Base-by-base conservation (phyloP, 2,888 invertebrate genomes). In the Anodontia alba region DNA sequence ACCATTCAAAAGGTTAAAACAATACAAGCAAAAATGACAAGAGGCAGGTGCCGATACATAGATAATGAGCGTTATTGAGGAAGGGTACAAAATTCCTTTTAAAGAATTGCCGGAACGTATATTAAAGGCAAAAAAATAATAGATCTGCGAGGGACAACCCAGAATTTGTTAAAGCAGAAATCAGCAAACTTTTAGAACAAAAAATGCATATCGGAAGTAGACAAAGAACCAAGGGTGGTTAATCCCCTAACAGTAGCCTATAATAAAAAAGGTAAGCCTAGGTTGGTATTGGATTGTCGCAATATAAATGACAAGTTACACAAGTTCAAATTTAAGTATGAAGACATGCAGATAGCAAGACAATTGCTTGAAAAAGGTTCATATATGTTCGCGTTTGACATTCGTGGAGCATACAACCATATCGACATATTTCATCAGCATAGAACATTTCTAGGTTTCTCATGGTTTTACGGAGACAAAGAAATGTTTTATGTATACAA, bases 11-110 rank as follows among this genome's bases (percentile, higher is more conserved):
- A 49, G 49, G 20, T 49, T 49, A n/a, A 49, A 49, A 49, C 3
- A 2, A 49, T 3, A 3, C 2, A 20, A 3, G 17, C 5, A 49
- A 20, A n/a, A 15, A 3, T 62, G 62, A 26, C 10, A 62, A 23
- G 26, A 62, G 3, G 33, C 33, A 31, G 62, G 62, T 23, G n/a
- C 33, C 3, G 23, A 26, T 62, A 7, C 2, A n/a, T 42, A 69
- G 7, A 42, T 69, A 36, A 10, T 69, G 38, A 36, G 43, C n/a
- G 36, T 42, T 10, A 69, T 69, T 12, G 69, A 69, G 7, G 43
- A 69, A 5, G 69, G 69, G 3, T 69, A 69, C 43, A 69, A 36
- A 69, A 36, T 69, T n/a, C 69, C 69, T 8, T 69, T 69, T 42
- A 69, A 69, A 31, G 46, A 15, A 49, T 10, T 42, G 12, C 36